These are phyloP conservation scores for Otis tarda DNA, from an alignment of 2,113 vertebrate species.

Conservation along the genomic window DNA sequence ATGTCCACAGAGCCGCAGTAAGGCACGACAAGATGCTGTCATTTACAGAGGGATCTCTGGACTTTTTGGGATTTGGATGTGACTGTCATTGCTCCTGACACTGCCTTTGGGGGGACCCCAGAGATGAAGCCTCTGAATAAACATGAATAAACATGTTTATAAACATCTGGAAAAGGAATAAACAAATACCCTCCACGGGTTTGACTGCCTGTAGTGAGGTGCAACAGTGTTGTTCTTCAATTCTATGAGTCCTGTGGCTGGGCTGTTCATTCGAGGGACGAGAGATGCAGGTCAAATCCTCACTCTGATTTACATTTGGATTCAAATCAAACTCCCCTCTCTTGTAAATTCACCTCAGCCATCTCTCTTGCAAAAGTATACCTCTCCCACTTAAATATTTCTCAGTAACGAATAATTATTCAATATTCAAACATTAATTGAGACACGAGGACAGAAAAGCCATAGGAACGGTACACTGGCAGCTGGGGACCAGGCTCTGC, in stretches of 20 bases:
- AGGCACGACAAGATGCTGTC: not conserved
- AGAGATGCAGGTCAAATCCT: not conserved
- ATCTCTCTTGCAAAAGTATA: not conserved
- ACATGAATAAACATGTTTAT: not conserved
- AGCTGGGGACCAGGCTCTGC: not conserved
- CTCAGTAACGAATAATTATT: not conserved
- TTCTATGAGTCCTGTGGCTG: not conserved
- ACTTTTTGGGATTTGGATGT: not conserved
- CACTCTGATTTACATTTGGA: not conserved
- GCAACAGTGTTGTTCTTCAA: not conserved
- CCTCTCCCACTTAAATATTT: not conserved
- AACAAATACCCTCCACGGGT: not conserved
- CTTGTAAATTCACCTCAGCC: not conserved
- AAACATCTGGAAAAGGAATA: not conserved
- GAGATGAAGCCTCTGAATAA: not conserved
- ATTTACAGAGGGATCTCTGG: not conserved
- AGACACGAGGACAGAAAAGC: not conserved
- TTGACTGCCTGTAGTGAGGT: not conserved
- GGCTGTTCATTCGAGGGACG: not conserved
- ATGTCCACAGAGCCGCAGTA: rapidly evolving
- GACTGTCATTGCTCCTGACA: not conserved
- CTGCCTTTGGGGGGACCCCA: not conserved
- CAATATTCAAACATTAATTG: not conserved
- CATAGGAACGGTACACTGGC: not conserved
- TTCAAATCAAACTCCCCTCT: not conserved